Base-by-base conservation (phyloP, 1,140 invertebrate genomes). In the Acarapis woodi region DNA sequence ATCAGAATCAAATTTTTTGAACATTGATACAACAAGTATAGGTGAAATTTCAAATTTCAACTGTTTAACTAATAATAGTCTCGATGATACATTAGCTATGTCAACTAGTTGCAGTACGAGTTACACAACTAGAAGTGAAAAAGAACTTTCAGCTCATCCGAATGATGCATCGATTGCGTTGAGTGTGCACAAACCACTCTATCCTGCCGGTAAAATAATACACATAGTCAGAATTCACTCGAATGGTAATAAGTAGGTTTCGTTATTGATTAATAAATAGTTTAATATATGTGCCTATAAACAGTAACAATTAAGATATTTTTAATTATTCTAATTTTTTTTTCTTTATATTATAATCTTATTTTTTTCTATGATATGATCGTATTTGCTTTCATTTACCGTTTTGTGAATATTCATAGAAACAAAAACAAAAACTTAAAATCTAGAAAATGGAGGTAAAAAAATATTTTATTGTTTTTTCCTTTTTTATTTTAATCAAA, bases 151-250 rank as follows among this genome's bases (percentile, higher is more conserved):
- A 37, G 14, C 43, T 43, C 51, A 62, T 46, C 61, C 61, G 1
- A 51, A 50, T 26, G 57, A 61, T 47, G 42, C 44, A 9, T 44
- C 63, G 31, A 72, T 76, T 48, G 69, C 71, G 38, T 59, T 77
- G 42, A 73, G 71, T 35, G 57, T 77, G 43, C 69, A 80, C 57
- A 62, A 72, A 48, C 78, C 75, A 2, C 58, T 87, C 1, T 85
- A 72, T 56, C 76, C 75, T 28, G 79, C 80, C 5, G 80, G 80
- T 3, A 65, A 66, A 46, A 82, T 85, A 38, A 76, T 87, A 31
- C 80, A 85, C 51, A 68, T 87, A 22, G 77, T 87, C 31, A 59
- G 78, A 35, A 76, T 78, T 57, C 77, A 87, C 62, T 73, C 36
- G 5, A 5, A 6, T 32, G 6, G 75, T 15, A 71, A 75, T 79